phyloP scores from a whole-genome alignment of 2,888 invertebrate genomes.

The Eumerus sabulonum region DNA sequence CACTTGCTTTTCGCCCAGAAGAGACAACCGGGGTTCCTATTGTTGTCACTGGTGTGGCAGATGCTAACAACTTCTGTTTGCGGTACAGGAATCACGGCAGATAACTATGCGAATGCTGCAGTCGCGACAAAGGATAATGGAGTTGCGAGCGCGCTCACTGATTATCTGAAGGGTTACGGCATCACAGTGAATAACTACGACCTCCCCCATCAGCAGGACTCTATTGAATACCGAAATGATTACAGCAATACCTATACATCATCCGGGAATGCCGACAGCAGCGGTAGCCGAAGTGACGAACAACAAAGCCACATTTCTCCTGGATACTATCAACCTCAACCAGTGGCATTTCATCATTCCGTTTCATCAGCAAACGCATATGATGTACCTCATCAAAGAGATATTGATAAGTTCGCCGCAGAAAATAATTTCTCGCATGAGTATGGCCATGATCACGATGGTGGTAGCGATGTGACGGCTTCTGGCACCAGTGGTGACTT shows the following conservation, averaged over 20 bases:
- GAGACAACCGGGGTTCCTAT: slow-evolving; percentile 32
- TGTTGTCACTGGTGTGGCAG: slow-evolving; percentile 47
- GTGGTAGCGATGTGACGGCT: slow-evolving; percentile 7
- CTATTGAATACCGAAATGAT: slow-evolving; percentile 38
- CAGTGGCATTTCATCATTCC: slow-evolving; percentile 38
- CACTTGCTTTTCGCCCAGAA: slow-evolving; percentile 12
- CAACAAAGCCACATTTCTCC: slow-evolving; percentile 70
- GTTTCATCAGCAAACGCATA: slow-evolving; percentile 38
- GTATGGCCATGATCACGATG: slow-evolving; percentile 71
- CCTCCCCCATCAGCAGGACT: slow-evolving; percentile 35
- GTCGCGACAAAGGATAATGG: slow-evolving; percentile 69
- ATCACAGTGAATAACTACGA: slow-evolving; percentile 28
- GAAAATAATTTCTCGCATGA: slow-evolving; percentile 76
- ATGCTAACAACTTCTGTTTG: slow-evolving; percentile 28
- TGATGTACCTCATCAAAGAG: slow-evolving; percentile 59
- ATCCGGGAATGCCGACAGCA: slow-evolving; percentile 51
- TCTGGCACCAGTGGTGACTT: slow-evolving; percentile 52
- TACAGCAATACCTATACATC: slow-evolving; percentile 31
- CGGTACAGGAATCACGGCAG: slow-evolving; percentile 31
- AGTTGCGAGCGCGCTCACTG: slow-evolving; percentile 62
- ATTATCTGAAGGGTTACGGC: slow-evolving; percentile 48
- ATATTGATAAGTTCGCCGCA: slow-evolving; percentile 74
- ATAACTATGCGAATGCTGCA: slow-evolving; percentile 55
- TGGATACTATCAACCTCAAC: slow-evolving; percentile 60
- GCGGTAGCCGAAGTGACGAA: slow-evolving; percentile 70